phyloP scores from a whole-genome alignment of 2,888 invertebrate genomes.

The Zhengitettix transpicula region DNA sequence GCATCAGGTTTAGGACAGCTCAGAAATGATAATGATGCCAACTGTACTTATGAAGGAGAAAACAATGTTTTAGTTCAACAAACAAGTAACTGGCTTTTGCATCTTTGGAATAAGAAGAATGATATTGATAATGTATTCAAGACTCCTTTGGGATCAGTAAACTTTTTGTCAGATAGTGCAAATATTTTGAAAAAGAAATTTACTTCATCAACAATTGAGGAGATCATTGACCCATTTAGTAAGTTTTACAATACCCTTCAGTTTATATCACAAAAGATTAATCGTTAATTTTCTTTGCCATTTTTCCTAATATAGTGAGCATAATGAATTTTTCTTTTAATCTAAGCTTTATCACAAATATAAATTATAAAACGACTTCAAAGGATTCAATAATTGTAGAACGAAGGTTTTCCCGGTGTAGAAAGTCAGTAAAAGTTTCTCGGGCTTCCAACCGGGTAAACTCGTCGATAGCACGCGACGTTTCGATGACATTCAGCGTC shows the following conservation, averaged over 20 bases:
- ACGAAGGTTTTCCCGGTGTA: too few species aligned
- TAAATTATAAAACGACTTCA: too few species aligned
- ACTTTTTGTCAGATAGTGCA: constrained; percentile 42
- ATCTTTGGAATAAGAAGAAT: constrained; percentile 30
- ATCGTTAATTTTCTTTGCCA: too few species aligned
- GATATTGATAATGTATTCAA: constrained; percentile 22
- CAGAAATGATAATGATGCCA: constrained; percentile 68
- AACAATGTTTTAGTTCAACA: constrained; percentile 79
- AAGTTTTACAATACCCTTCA: neutral
- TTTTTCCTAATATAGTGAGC: too few species aligned
- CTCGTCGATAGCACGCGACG: too few species aligned
- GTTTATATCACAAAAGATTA: too few species aligned
- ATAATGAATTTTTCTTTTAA: too few species aligned
- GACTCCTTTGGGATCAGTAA: constrained; percentile 47
- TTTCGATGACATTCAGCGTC: too few species aligned
- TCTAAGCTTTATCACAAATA: too few species aligned
- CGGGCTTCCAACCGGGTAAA: too few species aligned
- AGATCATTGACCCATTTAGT: neutral
- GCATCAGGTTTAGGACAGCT: constrained; percentile 60
- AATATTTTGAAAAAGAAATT: constrained; percentile 37
- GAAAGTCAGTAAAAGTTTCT: too few species aligned
- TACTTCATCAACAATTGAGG: constrained; percentile 3
- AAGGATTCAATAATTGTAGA: too few species aligned
- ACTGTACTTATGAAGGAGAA: constrained; percentile 82
- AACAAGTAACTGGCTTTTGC: constrained; percentile 70